Conservation (phyloP, 2,888 invertebrate species). For the Idaea biselata region DNA sequence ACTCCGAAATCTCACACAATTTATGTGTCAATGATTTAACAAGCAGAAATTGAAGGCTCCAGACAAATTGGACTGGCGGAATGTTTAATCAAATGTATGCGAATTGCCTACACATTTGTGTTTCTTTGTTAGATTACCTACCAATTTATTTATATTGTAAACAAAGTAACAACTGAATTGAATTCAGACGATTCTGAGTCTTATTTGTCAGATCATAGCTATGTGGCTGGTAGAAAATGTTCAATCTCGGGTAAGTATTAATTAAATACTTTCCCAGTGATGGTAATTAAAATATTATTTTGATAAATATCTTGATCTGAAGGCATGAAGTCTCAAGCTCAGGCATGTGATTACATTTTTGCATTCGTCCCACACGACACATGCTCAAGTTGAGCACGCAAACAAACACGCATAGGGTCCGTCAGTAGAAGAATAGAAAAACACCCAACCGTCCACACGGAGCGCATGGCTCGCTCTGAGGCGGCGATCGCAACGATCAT, state of each 20-base stretch:
- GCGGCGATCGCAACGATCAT: too few relatives aligned
- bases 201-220: neutral
- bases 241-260: neutral
- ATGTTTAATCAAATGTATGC: constrained; percentile 22
- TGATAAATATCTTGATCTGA: too few relatives aligned
- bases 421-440: too few relatives aligned
- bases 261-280: neutral
- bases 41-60: constrained; percentile 22
- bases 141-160: neutral
- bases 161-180: neutral
- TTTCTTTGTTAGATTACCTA: constrained; percentile 7
- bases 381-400: too few relatives aligned
- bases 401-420: too few relatives aligned
- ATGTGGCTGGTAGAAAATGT: neutral
- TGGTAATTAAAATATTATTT: too few relatives aligned
- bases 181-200: neutral
- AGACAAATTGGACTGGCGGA: constrained; percentile 30
- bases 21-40: constrained; percentile 20
- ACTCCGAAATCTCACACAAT: constrained; percentile 14
- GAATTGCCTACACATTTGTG: constrained; percentile 18
- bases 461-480: too few relatives aligned
- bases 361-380: too few relatives aligned
- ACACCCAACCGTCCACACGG: too few relatives aligned
- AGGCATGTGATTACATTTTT: too few relatives aligned
- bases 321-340: too few relatives aligned